Base-by-base conservation (phyloP, 2,888 invertebrate species). In the Meta bourneti region DNA sequence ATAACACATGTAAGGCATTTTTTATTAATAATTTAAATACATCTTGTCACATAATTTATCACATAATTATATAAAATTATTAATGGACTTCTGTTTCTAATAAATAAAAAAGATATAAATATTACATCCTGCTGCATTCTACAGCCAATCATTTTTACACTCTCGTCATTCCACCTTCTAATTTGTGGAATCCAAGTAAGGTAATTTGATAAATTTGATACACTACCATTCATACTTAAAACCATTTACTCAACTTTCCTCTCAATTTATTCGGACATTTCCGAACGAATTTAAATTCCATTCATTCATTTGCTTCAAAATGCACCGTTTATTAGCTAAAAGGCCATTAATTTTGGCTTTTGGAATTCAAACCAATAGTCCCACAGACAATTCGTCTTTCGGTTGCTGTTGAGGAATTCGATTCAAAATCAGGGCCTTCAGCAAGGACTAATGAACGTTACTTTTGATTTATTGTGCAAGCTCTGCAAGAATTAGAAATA, bases 301-400 rank as follows among this genome's bases (percentile, higher is more conserved):
- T 82, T 71, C 71, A 71, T 71, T 71, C 49, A 81, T 81, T 70
- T 49, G 70, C 49, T 70, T 81, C 51, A 82, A 82, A 82, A 70
- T 72, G 71, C 51, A 52, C 34, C 82, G 71, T 82, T 82, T 82
- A 82, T 82, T 82, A 71, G 72, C 82, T 52, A 51, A n/a, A 19
- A 72, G 51, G 51, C 71, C 71, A 82, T 82, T 82, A 71, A 72
- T 82, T 72, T 75, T 82, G 72, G 71, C 51, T 72, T 72, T 72
- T 51, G 82, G 71, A 82, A 72, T 82, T 82, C 82, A 72, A 70
- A 82, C 71, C 82, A 71, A 82, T 82, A 71, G 71, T 82, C 70
- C 49, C 51, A n/a, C 71, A 72, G 82, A 82, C 71, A 51, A 82
- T 82, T 82, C 70, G 71, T 82, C 82, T 82, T 71, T 51, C 61